These are phyloP conservation scores for Norana najaformis DNA, from an alignment of 2,888 invertebrate genomes.

Conservation along the genomic window DNA sequence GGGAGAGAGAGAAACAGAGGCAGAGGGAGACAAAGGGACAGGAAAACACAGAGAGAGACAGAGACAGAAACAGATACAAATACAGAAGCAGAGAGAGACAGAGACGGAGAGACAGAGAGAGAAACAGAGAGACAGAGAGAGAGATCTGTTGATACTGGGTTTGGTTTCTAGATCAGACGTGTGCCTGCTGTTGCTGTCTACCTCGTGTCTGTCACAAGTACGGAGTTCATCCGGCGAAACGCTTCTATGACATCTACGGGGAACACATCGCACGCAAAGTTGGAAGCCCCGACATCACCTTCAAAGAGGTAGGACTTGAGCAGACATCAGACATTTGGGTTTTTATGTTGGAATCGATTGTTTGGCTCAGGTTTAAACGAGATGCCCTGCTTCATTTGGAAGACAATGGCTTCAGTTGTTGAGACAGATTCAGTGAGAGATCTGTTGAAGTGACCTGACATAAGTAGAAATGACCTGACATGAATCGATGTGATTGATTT, in stretches of 20 bases:
- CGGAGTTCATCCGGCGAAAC: conserved; percentile 44
- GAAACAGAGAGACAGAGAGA: neutral
- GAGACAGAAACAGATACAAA: neutral
- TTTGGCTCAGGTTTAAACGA: too few relatives aligned
- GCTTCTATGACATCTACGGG: conserved; percentile 44
- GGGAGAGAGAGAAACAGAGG: too few relatives aligned
- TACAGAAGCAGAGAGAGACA: neutral
- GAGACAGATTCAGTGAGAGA: too few relatives aligned
- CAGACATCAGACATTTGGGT: neutral
- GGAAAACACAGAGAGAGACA: neutral
- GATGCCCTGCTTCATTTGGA: too few relatives aligned
- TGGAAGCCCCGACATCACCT: conserved; percentile 46
- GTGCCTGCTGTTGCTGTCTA: conserved; percentile 40
- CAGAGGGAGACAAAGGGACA: too few relatives aligned
- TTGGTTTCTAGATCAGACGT: conserved; percentile 40
- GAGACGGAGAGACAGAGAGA: neutral
- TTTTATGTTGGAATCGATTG: neutral
- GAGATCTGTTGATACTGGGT: neutral
- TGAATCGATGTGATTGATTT: neutral
- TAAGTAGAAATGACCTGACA: too few relatives aligned
- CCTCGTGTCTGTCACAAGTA: conserved; percentile 40
- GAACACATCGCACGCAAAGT: conserved; percentile 40
- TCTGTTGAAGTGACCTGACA: too few relatives aligned
- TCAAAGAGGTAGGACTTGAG: conserved; percentile 40
- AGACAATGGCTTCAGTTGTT: too few relatives aligned